A percentile compares a stretch with the other conserved stretches of the same genome.
Conservation (phyloP, 35 echinoderm and acorn worm species). For the Stichopus chloronotus region DNA sequence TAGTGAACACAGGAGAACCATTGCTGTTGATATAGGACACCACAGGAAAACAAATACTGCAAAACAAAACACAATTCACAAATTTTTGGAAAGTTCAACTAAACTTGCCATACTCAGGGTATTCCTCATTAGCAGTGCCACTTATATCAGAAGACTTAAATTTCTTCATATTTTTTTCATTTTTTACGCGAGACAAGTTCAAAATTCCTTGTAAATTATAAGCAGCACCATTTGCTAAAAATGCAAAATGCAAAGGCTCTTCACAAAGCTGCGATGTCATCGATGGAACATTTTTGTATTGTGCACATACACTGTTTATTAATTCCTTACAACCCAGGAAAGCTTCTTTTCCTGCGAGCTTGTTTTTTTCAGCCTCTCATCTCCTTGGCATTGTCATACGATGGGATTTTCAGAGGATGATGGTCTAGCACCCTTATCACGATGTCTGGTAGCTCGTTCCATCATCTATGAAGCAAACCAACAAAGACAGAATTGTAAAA, state of each 20-base stretch:
- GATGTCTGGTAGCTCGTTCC: conserved; percentile 32
- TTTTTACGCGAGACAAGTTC: background rate
- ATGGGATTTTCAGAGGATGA: background rate
- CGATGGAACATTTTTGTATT: background rate
- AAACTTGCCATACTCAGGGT: background rate
- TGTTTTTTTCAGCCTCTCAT: background rate
- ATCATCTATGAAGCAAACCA: background rate
- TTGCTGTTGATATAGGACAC: too few species aligned
- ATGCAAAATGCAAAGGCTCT: background rate
- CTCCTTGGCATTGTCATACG: background rate
- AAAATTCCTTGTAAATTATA: background rate
- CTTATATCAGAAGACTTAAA: background rate
- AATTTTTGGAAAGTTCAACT: background rate
- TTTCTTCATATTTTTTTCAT: background rate
- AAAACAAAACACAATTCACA: background rate
- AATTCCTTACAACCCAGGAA: background rate
- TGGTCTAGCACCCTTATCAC: background rate
- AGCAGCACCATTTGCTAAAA: background rate
- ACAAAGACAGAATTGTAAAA: background rate
- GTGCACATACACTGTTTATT: background rate
- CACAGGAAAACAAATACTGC: background rate
- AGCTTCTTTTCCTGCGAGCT: background rate
- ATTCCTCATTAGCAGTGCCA: background rate
- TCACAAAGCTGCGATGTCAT: background rate
- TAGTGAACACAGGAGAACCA: too few species aligned